Base-by-base conservation (phyloP, 2,888 invertebrate species). In the Pherbina coryleti region DNA sequence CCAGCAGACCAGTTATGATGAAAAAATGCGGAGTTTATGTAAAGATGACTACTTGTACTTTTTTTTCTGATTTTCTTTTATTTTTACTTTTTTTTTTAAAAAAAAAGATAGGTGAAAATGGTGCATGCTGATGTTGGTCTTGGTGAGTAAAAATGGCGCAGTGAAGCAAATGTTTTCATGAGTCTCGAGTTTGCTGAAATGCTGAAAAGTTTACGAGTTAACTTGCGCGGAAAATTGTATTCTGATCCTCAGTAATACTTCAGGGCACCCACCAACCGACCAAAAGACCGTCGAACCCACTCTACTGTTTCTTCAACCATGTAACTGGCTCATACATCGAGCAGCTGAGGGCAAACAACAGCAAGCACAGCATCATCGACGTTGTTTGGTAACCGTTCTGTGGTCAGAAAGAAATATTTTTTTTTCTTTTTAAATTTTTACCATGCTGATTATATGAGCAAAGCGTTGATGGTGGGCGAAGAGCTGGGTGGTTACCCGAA, bases 221-320 rank as follows among this genome's bases (percentile, higher is more conserved):
- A 86, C 88, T 86, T 88, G 86, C 84, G 88, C 88, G 88, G 87
- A 86, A 86, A 86, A 86, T 86, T 87, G 87, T 87, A 87, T 87
- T 86, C 86, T 86, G 83, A 83, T 83, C 81, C 83, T 72, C 60
- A 60, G 34, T 60, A 60, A 60, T 72, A 34, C 37, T 72, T 19
- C 34, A n/a, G 34, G n/a, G 28, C 34, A 34, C 17, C 5, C 37
- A n/a, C 72, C 34, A 57, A 69, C 1, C 51, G 19, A 17, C 22
- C 55, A 22, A 34, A 31, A 19, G 31, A 37, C 22, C 25, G 5
- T 14, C 60, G 25, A 25, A 60, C 60, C 14, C 22, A 60, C 60
- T 28, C 22, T 28, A 14, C 14, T 11, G 11, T 11, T 22, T 5
- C 22, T 28, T 9, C 51, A 28, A 17, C 5, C 53, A 49, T 53